phyloP scores from a whole-genome alignment of 2,113 vertebrate species.

The Coturnix japonica region DNA sequence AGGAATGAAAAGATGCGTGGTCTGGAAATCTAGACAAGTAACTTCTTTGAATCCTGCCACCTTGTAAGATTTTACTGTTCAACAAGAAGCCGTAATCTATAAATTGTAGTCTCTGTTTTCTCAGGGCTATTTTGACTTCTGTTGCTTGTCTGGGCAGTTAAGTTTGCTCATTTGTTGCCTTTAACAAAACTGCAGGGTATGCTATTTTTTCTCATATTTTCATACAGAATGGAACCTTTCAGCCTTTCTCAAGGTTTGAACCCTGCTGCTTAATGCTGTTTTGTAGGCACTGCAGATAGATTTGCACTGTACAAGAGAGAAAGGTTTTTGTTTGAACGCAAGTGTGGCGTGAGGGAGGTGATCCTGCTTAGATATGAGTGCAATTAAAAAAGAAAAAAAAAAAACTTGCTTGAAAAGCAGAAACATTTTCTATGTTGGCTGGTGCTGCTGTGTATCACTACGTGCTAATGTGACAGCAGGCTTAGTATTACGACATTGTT shows the following conservation, averaged over 20 bases:
- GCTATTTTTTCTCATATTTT: neutral
- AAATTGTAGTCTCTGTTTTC: neutral
- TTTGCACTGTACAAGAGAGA: neutral
- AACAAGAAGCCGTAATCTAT: neutral
- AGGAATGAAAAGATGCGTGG: neutral
- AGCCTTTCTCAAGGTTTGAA: neutral
- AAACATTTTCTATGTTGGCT: neutral
- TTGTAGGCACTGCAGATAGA: neutral
- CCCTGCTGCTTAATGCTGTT: neutral
- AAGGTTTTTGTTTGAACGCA: neutral
- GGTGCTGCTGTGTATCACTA: neutral
- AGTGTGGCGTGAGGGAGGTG: neutral
- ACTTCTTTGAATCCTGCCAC: neutral
- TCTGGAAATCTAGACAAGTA: neutral
- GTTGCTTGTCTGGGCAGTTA: neutral
- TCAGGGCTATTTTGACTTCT: neutral
- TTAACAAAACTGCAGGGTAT: neutral
- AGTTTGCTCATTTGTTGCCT: neutral
- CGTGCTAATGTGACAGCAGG: neutral
- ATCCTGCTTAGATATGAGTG: neutral
- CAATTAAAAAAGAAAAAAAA: neutral
- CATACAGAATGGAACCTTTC: neutral
- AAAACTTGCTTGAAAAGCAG: neutral
- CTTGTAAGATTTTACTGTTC: neutral
- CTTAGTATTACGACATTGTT: neutral